Base-by-base conservation (phyloP, 2,113 vertebrate species). In the Craseonycteris thonglongyai region DNA sequence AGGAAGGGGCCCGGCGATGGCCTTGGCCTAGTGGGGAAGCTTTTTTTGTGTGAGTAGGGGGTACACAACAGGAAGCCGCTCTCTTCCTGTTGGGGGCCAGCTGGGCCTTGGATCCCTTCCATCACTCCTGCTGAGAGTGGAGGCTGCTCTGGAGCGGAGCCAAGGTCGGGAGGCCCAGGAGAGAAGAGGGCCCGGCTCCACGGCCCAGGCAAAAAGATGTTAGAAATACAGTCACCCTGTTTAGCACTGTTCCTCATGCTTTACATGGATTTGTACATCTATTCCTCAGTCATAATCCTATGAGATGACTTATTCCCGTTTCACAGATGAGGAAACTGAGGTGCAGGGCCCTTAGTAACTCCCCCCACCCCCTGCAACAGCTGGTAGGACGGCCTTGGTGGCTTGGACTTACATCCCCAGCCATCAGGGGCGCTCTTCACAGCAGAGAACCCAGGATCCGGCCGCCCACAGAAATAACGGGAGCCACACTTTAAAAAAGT, bases 371-470 rank as follows among this genome's bases (percentile, higher is more conserved):
- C 5, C n/a, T n/a, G n/a, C n/a, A n/a, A 0, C 30, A 5, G 13
- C 16, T 1, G 0, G 33, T 9, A 1, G 18, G 12, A 14, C 61
- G 8, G 30, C n/a, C 51, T 28, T 0, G 6, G 30, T 10, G 30
- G 38, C 30, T 30, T 22, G 90, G 14, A 61, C 18, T 58, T 74
- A 78, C 63, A 35, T 0, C 51, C 51, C 58, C 22, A 0, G 74
- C 95, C 95, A 88, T 90, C 56, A n/a, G 96, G 74, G 86, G 92
- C 68, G 14, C 92, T 89, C 80, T 89, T 22, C 51, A 0, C 45
- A 54, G 54, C 75, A 35, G 66, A 87, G 5, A 38, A 24, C 22
- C 65, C 49, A 1, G 51, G 15, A 0, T 14, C 11, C 0, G 33
- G 0, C 13, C 0, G 61, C 40, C 3, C 14, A 2, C 30, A 19